These are phyloP conservation scores for Triops longicaudatus DNA, from an alignment of 1,140 invertebrate species.

Conservation along the genomic window DNA sequence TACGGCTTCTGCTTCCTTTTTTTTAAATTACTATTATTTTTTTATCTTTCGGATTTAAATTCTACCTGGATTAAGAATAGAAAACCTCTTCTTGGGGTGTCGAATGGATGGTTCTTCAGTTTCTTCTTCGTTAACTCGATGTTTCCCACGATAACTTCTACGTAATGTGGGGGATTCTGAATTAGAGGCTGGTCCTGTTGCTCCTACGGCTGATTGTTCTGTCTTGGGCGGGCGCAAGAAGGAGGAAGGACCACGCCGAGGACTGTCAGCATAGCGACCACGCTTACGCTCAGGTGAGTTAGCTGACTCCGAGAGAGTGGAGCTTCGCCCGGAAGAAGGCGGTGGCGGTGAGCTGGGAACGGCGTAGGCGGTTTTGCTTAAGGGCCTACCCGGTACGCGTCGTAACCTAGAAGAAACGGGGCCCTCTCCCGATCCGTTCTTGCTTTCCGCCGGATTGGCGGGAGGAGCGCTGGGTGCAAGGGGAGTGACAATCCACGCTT, in stretches of 20 bases:
- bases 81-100: too few relatives aligned
- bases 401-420: slow-evolving; percentile 24
- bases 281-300: not conserved
- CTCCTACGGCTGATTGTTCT: not conserved
- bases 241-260: not conserved
- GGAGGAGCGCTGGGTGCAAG: not conserved
- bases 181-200: not conserved
- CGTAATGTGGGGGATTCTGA: too few relatives aligned
- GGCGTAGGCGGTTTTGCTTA: slow-evolving; percentile 8
- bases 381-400: slow-evolving; percentile 20
- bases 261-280: not conserved
- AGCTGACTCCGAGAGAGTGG: not conserved
- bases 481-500: not conserved
- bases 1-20: too few relatives aligned
- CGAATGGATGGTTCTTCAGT: too few relatives aligned
- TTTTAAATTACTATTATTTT: too few relatives aligned
- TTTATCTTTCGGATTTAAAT: too few relatives aligned
- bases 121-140: too few relatives aligned
- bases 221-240: slow-evolving; percentile 17
- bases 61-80: too few relatives aligned
- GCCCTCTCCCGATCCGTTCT: slow-evolving; percentile 8
- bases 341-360: not conserved
- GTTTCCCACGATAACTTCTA: too few relatives aligned
- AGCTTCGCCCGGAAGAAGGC: not conserved
- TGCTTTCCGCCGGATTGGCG: not conserved